Conservation (phyloP, 2,888 invertebrate species). For the Leptura quadrifasciata region DNA sequence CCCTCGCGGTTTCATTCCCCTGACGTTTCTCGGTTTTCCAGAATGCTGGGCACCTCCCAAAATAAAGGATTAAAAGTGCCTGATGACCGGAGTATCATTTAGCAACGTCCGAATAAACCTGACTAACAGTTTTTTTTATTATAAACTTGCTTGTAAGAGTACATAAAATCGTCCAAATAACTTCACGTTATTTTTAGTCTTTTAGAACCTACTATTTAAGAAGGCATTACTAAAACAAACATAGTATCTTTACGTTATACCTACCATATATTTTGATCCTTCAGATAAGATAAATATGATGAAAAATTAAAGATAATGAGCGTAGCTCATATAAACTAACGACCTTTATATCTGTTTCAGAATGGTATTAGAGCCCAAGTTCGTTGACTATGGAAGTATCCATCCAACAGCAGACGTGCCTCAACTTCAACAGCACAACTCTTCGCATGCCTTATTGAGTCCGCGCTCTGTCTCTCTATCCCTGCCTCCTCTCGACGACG, state of each 20-base stretch:
- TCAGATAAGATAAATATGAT: constrained; percentile 31
- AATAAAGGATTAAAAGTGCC: too few relatives aligned
- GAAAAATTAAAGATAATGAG: constrained; percentile 8
- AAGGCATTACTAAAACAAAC: not conserved
- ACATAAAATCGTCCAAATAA: too few relatives aligned
- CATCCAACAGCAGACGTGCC: constrained; percentile 72
- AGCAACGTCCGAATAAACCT: too few relatives aligned
- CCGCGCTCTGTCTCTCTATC: constrained; percentile 66
- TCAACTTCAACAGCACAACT: constrained; percentile 66
- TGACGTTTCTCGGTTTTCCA: too few relatives aligned
- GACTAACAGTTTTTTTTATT: too few relatives aligned
- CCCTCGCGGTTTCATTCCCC: too few relatives aligned
- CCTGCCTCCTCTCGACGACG: constrained; percentile 69
- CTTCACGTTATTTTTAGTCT: not conserved
- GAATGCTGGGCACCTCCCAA: too few relatives aligned
- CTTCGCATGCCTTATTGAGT: constrained; percentile 66
- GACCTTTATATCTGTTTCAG: constrained; percentile 70
- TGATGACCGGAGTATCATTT: too few relatives aligned
- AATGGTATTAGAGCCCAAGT: constrained; percentile 81
- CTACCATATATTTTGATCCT: constrained; percentile 17
- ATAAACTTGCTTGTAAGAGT: too few relatives aligned
- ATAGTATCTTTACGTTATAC: not conserved
- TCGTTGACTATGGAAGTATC: constrained; percentile 80
- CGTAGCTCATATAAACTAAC: not conserved
- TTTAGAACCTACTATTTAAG: not conserved